Conservation (phyloP, 2,113 vertebrate species). For the Opisthocomus hoazin region DNA sequence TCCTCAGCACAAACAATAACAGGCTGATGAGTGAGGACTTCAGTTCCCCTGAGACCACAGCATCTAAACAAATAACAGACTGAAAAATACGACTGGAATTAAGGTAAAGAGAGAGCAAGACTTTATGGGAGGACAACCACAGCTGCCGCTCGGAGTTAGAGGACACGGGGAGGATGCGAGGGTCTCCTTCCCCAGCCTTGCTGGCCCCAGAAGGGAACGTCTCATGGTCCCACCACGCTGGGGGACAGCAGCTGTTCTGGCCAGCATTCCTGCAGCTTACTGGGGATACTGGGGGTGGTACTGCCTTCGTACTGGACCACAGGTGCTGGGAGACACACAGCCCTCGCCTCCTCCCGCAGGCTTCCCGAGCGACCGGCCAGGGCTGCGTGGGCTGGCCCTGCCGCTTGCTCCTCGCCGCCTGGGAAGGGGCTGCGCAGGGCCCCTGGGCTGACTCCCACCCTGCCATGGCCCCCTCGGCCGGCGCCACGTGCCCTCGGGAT, state of each 20-base stretch:
- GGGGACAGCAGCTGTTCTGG: background rate
- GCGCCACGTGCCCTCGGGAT: background rate
- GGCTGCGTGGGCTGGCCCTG: background rate
- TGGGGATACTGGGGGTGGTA: background rate
- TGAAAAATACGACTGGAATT: background rate
- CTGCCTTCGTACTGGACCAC: background rate
- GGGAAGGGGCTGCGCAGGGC: too few species aligned
- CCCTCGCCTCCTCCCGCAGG: background rate
- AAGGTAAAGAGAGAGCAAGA: background rate
- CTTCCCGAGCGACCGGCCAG: background rate
- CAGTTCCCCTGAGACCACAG: background rate
- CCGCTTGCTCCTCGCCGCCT: background rate
- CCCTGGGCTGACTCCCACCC: background rate
- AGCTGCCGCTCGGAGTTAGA: background rate
- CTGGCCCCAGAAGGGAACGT: background rate
- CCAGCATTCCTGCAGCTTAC: background rate
- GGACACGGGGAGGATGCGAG: background rate
- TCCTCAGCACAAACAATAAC: slow-evolving; percentile 27
- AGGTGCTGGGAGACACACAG: background rate
- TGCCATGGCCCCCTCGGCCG: background rate
- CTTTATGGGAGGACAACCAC: background rate
- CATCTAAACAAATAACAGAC: slow-evolving; percentile 7
- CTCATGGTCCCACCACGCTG: background rate
- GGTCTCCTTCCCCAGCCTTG: background rate
- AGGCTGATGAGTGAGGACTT: slow-evolving; percentile 29